Percentiles rank a stretch among this genome's conserved stretches.
Conservation (phyloP, 2,113 vertebrate species). For the Seriola aureovittata region DNA sequence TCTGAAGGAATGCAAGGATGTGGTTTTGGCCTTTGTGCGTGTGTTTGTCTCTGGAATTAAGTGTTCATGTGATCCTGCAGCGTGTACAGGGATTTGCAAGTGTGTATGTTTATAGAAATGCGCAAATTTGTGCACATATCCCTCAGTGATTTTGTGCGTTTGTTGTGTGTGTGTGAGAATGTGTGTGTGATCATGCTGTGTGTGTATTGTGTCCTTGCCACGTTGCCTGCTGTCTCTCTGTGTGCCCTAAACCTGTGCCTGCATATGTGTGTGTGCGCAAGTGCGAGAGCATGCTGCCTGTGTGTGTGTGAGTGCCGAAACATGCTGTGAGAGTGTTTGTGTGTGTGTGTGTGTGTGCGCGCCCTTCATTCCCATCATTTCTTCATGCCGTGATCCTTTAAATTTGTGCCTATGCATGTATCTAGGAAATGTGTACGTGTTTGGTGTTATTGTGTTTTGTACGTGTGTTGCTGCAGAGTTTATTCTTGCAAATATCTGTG, state of each 20-base stretch:
- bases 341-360: constrained; percentile 8
- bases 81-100: constrained; percentile 10
- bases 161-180: constrained; percentile 5
- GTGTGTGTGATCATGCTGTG: constrained; percentile 48
- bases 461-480: constrained; percentile 5
- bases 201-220: constrained; percentile 57
- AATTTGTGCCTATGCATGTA: constrained; percentile 25
- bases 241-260: constrained; percentile 55
- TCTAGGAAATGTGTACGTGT: not conserved
- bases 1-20: constrained; percentile 24
- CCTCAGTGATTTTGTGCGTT: constrained; percentile 24
- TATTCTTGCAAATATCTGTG: not conserved
- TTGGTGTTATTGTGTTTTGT: constrained; percentile 18
- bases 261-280: constrained; percentile 10
- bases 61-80: constrained; percentile 13
- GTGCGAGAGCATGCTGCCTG: constrained; percentile 40
- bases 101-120: not conserved
- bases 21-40: constrained; percentile 19
- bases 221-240: constrained; percentile 60
- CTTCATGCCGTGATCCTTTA: constrained; percentile 19
- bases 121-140: not conserved
- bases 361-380: constrained; percentile 19
- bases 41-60: constrained; percentile 1
- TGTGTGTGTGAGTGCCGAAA: constrained; percentile 15
- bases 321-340: constrained; percentile 33